Evolutionary conservation across 2,113 vertebrate species (phyloP), one percentile per base, ranked within the genome.

Genomic region (Coracopsis vasa): DNA sequence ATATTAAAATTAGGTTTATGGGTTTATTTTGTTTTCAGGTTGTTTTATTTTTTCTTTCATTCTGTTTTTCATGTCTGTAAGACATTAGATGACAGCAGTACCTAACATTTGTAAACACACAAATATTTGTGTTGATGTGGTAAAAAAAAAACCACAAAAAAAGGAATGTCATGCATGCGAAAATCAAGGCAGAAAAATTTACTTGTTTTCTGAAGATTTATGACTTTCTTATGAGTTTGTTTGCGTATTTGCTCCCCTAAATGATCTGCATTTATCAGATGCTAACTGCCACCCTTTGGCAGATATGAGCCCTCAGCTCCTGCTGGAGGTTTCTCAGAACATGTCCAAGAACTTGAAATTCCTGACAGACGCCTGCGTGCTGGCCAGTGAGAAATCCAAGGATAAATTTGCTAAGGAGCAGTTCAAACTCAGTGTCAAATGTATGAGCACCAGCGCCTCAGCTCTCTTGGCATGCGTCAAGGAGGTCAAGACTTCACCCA

Each of bases 401-500:
- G 99, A 99, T 97, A 98, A 98, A 91, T 99, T 99, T 64, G 99
- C 99, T 5, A 99, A 98, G 75, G 99, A 99, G 97, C 99, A 99
- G 98, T 99, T 99, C 97, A 99, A 99, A 96, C 98, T 99, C 90
- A 98, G 99, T 35, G 99, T 99, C 85, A 99, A 99, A 95, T 99
- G 99, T 97, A 99, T 99, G 98, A 99, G 99, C 98, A 99, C 99
- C 2, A 99, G 99, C 18, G 99, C 99, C 78, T 99, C 99, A 0
- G 99, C 99, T 66, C 98, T 99, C 94, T 95, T 99, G 96, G 99
- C 99, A 2, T 99, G 99, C 7, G 99, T 99, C 88, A 98, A 98
- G 53, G 99, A 99, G 97, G 98, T 99, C 24, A 99, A 99, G 97
- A 98, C 97, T 45, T 99, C 99, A 10, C 99, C 99, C 85, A 98